Base-by-base conservation (phyloP, 2,113 vertebrate species). In the Passer montanus region DNA sequence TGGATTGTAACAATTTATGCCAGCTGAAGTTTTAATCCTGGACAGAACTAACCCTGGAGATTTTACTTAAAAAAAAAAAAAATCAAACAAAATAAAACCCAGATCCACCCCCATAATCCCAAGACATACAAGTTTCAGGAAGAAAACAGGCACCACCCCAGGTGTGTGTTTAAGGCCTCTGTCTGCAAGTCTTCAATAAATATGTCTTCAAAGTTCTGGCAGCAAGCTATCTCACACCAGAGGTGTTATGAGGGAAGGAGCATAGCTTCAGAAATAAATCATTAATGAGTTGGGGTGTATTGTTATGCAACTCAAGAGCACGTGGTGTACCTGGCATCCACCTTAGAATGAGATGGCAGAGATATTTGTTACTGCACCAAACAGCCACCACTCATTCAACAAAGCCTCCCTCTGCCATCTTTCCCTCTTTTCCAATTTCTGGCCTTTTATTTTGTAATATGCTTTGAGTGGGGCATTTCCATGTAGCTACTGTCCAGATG, bases 301-400 rank as follows among this genome's bases (percentile, higher is more conserved):
- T 13, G 50, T 82, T 84, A 84, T 13, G 78, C 76, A 93, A 60
- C 14, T 83, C 24, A 55, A 89, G 84, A 66, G 62, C 58, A 91
- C 4, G 0, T 35, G 66, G 63, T 63, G 14, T 41, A 90, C 62
- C 55, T 90, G 74, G 66, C 83, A 94, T 37, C 28, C 44, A 79
- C 39, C 91, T 60, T n/a, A 79, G 91, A 87, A 70, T 3, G 8
- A 95, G 85, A 94, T 67, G 26, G 94, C 89, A 90, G 82, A 67
- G 37, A 11, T n/a, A 27, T 69, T 35, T 87, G 56, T 63, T 55
- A 39, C 39, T 5, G 13, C 46, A 68, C 58, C 69, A 79, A 69
- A 30, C 31, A 66, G 67, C 41, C 33, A 70, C 46, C 44, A 23
- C 73, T 74, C 83, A 49, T 64, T 80, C 68, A 62, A 78, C 46